Evolutionary conservation across 2,888 invertebrate genomes (phyloP).

Genomic region (Epsilonema sp.): DNA sequence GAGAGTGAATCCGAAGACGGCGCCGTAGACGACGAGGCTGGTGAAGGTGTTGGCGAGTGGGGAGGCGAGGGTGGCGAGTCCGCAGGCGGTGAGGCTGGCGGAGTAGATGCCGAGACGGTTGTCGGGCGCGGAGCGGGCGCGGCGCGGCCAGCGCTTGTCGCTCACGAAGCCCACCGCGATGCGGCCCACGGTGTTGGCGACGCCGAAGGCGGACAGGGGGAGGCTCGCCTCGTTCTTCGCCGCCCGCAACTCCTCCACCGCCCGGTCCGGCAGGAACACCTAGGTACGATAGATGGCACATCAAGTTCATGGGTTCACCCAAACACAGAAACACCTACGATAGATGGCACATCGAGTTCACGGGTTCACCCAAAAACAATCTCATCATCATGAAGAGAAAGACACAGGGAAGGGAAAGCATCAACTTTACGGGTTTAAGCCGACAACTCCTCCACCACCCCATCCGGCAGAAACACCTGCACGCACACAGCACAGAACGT

Average conservation of each 20-base stretch:
- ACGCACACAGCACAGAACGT: slow-evolving; percentile 84
- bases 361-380: no score
- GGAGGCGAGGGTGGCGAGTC: slow-evolving; percentile 62
- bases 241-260: slow-evolving; percentile 41
- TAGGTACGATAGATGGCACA: no score
- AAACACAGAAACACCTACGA: no score
- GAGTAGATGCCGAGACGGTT: slow-evolving; percentile 78
- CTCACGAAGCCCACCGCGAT: slow-evolving; percentile 55
- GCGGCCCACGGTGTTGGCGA: slow-evolving; percentile 69
- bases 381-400: no score
- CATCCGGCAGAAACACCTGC: slow-evolving; percentile 80
- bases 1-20: slow-evolving; percentile 64
- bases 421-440: no score
- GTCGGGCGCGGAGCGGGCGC: no score
- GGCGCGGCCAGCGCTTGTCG: slow-evolving; percentile 32
- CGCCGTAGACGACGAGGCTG: slow-evolving; percentile 53
- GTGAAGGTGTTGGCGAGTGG: slow-evolving; percentile 52
- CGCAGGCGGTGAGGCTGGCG: slow-evolving; percentile 62
- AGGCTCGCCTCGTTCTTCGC: slow-evolving; percentile 43
- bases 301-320: no score
- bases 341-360: no score
- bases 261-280: slow-evolving; percentile 40
- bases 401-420: no score
- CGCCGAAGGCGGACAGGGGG: slow-evolving; percentile 42
- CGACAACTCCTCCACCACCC: no score